These are phyloP conservation scores for Blastobasis adustella DNA, from an alignment of 2,888 invertebrate species.

Conservation along the genomic window DNA sequence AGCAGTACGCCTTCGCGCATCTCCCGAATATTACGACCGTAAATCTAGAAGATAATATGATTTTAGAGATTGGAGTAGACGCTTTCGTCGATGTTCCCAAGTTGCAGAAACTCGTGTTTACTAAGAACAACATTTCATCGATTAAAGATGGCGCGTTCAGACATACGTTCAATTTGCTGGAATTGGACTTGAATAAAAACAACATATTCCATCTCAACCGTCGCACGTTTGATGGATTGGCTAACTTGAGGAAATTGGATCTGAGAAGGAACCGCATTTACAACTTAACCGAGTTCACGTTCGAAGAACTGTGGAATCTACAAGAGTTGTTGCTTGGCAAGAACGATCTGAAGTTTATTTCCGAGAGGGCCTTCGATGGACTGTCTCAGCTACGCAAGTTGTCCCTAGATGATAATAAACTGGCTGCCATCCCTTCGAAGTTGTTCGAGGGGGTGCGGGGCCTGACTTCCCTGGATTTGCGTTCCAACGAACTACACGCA, in stretches of 20 bases:
- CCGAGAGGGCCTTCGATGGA: conserved; percentile 85
- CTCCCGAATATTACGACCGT: conserved; percentile 80
- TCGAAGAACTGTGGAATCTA: conserved; percentile 84
- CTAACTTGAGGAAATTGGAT: conserved; percentile 82
- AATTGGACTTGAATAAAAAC: conserved; percentile 87
- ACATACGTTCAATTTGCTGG: conserved; percentile 82
- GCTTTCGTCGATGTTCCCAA: conserved; percentile 84
- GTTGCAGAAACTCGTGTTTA: conserved; percentile 83
- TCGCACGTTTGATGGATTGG: conserved; percentile 85
- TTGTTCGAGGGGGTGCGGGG: conserved; percentile 83
- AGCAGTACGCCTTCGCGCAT: conserved; percentile 82
- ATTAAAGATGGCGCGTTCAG: conserved; percentile 90
- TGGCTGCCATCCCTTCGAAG: conserved; percentile 81
- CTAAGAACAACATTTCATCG: conserved; percentile 88
- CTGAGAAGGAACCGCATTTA: conserved; percentile 83
- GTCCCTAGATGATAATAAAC: conserved; percentile 84
- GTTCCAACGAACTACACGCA: conserved; percentile 84
- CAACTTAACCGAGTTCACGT: conserved; percentile 86
- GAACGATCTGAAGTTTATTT: conserved; percentile 82
- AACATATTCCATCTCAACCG: conserved; percentile 83
- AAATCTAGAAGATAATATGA: conserved; percentile 84
- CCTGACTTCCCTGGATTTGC: conserved; percentile 83
- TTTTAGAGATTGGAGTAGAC: conserved; percentile 82
- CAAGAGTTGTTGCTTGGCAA: conserved; percentile 81
- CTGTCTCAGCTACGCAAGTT: conserved; percentile 82